Conservation (phyloP, 1,140 invertebrate species). For the Archivesica marissinica region DNA sequence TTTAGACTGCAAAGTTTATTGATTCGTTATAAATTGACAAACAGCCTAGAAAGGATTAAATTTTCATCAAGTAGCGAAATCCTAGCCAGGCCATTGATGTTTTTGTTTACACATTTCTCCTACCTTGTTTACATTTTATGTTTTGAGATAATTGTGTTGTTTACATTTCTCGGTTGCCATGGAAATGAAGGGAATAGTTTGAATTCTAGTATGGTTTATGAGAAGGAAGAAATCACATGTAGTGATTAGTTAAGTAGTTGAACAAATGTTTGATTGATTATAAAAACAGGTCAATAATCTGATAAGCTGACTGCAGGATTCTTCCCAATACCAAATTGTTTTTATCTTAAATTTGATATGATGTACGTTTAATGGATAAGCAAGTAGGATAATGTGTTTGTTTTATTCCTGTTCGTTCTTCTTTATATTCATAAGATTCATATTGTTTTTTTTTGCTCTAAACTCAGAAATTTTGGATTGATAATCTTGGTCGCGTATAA, state of each 20-base stretch:
- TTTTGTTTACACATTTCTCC: slow-evolving; percentile 55
- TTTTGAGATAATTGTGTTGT: slow-evolving; percentile 61
- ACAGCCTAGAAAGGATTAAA: slow-evolving; percentile 36
- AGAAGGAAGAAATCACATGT: slow-evolving; percentile 29
- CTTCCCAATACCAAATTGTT: too few relatives aligned
- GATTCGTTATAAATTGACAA: slow-evolving; percentile 34
- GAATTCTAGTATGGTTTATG: slow-evolving; percentile 37
- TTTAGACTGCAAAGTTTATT: slow-evolving; percentile 23
- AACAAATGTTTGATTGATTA: slow-evolving; percentile 7
- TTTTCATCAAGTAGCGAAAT: slow-evolving; percentile 59
- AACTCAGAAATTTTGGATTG: too few relatives aligned
- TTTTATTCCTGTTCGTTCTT: too few relatives aligned
- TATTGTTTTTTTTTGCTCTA: too few relatives aligned
- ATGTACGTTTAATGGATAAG: too few relatives aligned
- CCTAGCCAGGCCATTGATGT: slow-evolving; percentile 44
- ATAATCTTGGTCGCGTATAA: too few relatives aligned
- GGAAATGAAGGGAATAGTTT: slow-evolving; percentile 35
- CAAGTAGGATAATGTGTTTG: too few relatives aligned
- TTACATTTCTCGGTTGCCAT: slow-evolving; percentile 62
- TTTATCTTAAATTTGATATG: too few relatives aligned
- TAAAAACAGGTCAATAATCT: slow-evolving; percentile 2
- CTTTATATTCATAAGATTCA: too few relatives aligned
- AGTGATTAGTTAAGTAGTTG: slow-evolving; percentile 11
- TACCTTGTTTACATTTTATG: slow-evolving; percentile 58
- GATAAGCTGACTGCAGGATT: too few relatives aligned